Base-by-base conservation (phyloP, 1,140 invertebrate species). In the Semibalanus balanoides region DNA sequence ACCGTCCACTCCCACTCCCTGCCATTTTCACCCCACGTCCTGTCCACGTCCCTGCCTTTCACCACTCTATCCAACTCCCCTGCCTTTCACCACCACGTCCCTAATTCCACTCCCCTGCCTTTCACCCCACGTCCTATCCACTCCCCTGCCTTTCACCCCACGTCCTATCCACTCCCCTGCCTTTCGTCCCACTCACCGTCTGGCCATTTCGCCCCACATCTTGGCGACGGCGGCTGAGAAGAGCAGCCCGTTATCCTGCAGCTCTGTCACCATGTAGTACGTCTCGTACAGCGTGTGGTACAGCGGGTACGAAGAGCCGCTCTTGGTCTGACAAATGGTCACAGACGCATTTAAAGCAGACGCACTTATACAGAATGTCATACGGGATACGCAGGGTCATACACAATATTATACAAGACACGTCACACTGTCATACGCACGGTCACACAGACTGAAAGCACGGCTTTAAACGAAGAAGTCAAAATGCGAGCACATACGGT, bases 241-340 rank as follows among this genome's bases (percentile, higher is more conserved):
- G 27, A 73, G 35, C 64, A 80, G 79, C 3, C 78, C 79, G 29
- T 27, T 64, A 74, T 80, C 79, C 25, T 78, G 76, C 51, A 80
- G 74, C 31, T 79, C 76, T 64, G 75, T 77, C 9, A 79, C 79
- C 28, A 78, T 31, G 27, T 74, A 77, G 73, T 78, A 79, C 35
- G 79, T 80, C 70, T 80, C 79, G 74, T 80, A 80, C 30, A 80
- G 70, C 14, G 79, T 77, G 70, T 80, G 79, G 75, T 80, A 80
- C 73, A 79, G 22, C 1, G 78, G 76, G 74, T 78, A 80, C 28
- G 70, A 11, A 17, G 22, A 11, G 28, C 70, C n/a, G 3, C n/a
- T 5, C 3, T 72, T 11, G 19, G 51, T 14, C 51, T 64, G 14
- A 25, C 14, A 19, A 14, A 11, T 1, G 51, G 22, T 1, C 11